Percentiles rank a stretch among this genome's conserved stretches.
Conservation (phyloP, 2,888 invertebrate species). For the Hirtodrosophila confusa region DNA sequence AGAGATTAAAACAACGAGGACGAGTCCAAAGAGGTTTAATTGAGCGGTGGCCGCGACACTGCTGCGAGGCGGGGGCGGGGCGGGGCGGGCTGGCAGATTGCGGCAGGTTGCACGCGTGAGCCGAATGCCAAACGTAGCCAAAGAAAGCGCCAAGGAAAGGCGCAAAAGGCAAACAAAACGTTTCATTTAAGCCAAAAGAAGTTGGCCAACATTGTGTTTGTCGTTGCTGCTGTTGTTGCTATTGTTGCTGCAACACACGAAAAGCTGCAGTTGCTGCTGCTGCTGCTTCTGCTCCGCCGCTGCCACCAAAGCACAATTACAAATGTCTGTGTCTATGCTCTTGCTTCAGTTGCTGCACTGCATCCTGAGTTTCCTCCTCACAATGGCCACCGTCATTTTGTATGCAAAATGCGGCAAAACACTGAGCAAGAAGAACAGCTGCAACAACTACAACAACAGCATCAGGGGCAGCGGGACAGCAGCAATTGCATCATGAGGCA, state of each 20-base stretch:
- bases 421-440: slow-evolving; percentile 22
- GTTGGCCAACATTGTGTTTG: slow-evolving; percentile 47
- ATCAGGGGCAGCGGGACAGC: slow-evolving; percentile 2
- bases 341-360: slow-evolving; percentile 32
- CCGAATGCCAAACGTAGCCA: slow-evolving; percentile 51
- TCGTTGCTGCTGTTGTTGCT: slow-evolving; percentile 23
- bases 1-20: slow-evolving; percentile 57
- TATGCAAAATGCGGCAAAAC: slow-evolving; percentile 71
- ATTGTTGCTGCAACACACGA: slow-evolving; percentile 18
- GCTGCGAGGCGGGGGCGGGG: neutral
- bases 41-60: slow-evolving; percentile 54
- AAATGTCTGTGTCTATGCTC: slow-evolving; percentile 24
- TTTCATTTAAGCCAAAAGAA: slow-evolving; percentile 53
- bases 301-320: too few relatives aligned
- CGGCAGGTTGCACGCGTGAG: slow-evolving; percentile 60
- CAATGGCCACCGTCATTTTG: slow-evolving; percentile 60
- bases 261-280: slow-evolving; percentile 17
- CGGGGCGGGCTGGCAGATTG: slow-evolving; percentile 27
- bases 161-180: slow-evolving; percentile 53
- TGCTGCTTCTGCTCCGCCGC: slow-evolving; percentile 1
- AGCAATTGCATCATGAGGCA: slow-evolving; percentile 35
- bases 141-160: slow-evolving; percentile 23
- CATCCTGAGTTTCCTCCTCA: slow-evolving; percentile 29
- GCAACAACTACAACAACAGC: slow-evolving; percentile 21
- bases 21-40: slow-evolving; percentile 57